phyloP scores from a whole-genome alignment of 2,797 vertebrate species.

The Poecilia wingei region DNA sequence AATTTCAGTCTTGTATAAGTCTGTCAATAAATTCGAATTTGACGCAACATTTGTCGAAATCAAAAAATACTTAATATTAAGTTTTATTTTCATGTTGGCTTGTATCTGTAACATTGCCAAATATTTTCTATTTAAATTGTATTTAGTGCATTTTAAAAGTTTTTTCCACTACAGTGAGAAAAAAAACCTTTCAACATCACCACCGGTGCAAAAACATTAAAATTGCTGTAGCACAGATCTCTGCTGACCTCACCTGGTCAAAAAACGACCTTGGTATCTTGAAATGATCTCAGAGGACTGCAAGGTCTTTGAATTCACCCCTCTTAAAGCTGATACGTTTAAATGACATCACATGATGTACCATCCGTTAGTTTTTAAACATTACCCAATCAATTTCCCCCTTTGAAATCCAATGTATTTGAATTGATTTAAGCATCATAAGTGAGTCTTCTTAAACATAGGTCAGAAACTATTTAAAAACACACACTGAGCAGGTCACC shows the following conservation, averaged over 20 bases:
- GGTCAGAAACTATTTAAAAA: background rate
- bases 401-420: background rate
- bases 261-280: background rate
- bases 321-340: too few relatives aligned
- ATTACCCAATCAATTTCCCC: background rate
- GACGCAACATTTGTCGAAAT: background rate
- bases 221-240: background rate
- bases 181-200: background rate
- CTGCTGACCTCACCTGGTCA: background rate
- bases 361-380: background rate
- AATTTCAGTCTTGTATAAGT: background rate
- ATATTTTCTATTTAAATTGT: background rate
- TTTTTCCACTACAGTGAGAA: background rate
- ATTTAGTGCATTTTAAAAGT: background rate
- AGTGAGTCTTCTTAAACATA: too few relatives aligned
- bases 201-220: background rate
- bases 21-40: background rate
- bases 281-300: background rate
- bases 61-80: background rate
- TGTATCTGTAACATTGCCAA: background rate
- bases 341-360: background rate
- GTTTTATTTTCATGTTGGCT: background rate
- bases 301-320: background rate
- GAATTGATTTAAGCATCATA: background rate
- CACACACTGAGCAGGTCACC: conserved; percentile 2